phyloP scores from a whole-genome alignment of 1,140 invertebrate species.

The Ephestia elutella region DNA sequence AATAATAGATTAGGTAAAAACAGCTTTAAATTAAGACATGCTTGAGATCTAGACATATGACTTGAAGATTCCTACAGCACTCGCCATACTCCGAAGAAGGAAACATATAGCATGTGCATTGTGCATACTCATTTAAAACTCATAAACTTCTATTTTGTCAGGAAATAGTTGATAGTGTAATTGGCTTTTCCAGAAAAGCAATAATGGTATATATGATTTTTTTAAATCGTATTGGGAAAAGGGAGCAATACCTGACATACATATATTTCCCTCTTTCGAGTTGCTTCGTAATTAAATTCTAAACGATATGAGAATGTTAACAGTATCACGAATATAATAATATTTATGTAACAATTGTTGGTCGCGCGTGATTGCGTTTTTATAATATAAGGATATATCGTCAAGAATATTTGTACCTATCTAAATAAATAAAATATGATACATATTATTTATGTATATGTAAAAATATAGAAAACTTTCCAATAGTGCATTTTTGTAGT shows the following conservation, averaged over 20 bases:
- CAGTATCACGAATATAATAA: not conserved
- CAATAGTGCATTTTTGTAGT: constrained; percentile 5
- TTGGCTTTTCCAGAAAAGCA: not conserved
- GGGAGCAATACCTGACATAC: too few relatives aligned
- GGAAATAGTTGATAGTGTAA: not conserved
- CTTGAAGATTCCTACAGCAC: not conserved
- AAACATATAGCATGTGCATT: not conserved
- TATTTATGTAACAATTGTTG: not conserved
- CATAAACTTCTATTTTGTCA: not conserved
- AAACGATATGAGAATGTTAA: not conserved
- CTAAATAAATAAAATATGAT: constrained; percentile 1
- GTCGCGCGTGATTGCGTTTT: not conserved
- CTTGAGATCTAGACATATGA: constrained; percentile 21
- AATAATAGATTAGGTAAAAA: constrained; percentile 35
- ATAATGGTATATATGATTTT: too few relatives aligned
- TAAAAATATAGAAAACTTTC: not conserved
- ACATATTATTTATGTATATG: constrained; percentile 11
- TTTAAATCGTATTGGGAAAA: too few relatives aligned
- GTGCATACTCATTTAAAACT: not conserved
- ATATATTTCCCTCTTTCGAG: not conserved
- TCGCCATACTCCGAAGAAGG: not conserved
- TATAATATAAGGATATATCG: constrained; percentile 1
- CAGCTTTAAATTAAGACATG: constrained; percentile 41
- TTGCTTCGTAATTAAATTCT: not conserved
- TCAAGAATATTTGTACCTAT: constrained; percentile 1